Percentiles rank a stretch among this genome's conserved stretches.
These are phyloP conservation scores for Brachyistius frenatus DNA, from an alignment of 2,113 vertebrate species.

Conservation along the genomic window DNA sequence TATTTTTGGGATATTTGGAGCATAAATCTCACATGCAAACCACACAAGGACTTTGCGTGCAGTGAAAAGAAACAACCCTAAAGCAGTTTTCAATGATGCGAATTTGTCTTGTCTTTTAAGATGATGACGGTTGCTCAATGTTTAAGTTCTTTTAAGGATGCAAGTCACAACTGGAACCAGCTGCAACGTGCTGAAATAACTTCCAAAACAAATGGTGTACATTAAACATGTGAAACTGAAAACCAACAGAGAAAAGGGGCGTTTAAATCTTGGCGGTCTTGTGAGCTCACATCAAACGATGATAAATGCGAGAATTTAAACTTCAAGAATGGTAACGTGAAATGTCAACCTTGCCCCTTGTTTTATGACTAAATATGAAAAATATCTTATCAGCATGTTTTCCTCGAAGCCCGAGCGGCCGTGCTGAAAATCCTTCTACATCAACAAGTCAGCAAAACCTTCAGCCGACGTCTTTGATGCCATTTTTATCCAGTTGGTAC, in stretches of 20 bases:
- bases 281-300: not conserved
- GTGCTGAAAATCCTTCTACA: constrained; percentile 35
- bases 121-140: constrained; percentile 13
- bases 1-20: too few species aligned
- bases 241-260: not conserved
- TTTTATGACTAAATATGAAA: constrained; percentile 43
- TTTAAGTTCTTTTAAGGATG: constrained; percentile 1
- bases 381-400: constrained; percentile 55
- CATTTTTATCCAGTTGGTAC: constrained; percentile 63
- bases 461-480: constrained; percentile 55
- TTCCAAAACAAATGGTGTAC: not conserved
- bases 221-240: constrained; percentile 1
- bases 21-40: not conserved
- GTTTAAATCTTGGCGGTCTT: not conserved
- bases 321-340: not conserved
- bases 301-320: constrained; percentile 15
- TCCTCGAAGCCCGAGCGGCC: constrained; percentile 21
- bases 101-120: not conserved
- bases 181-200: not conserved
- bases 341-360: constrained; percentile 8
- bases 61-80: too few species aligned
- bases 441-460: constrained; percentile 65
- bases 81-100: too few species aligned
- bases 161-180: constrained; percentile 1
- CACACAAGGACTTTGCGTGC: not conserved